Evolutionary conservation across 2,797 vertebrate species (phyloP).

Genomic region (Heliangelus exortis): DNA sequence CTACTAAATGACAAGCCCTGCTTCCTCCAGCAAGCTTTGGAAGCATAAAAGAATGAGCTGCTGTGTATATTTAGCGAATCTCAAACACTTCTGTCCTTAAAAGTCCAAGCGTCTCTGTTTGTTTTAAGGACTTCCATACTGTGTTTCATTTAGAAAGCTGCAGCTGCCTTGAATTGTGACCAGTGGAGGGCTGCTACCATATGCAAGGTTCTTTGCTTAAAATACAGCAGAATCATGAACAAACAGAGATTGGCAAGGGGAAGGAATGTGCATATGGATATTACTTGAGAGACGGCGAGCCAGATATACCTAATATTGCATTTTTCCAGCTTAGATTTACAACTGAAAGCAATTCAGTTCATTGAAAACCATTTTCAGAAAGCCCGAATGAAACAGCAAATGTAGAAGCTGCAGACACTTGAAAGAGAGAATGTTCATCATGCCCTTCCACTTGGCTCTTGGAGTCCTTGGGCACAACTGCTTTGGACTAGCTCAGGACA

Average conservation of each 20-base stretch:
- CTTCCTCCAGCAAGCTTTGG: conserved; percentile 24
- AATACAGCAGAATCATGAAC: not conserved
- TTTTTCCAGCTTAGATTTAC: conserved; percentile 19
- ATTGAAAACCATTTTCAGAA: conserved; percentile 17
- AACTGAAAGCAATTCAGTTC: not conserved
- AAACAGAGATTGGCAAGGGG: conserved; percentile 3
- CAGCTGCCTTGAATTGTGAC: conserved; percentile 42
- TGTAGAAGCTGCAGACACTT: not conserved
- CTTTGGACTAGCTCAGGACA: not conserved
- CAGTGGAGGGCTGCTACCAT: conserved; percentile 1
- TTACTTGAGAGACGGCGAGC: not conserved
- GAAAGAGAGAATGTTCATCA: not conserved
- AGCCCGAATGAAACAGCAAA: not conserved
- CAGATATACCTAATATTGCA: not conserved
- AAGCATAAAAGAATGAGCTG: conserved; percentile 32
- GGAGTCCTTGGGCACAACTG: not conserved
- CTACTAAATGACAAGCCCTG: conserved; percentile 43
- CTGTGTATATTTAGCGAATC: conserved; percentile 26
- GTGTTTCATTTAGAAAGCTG: conserved; percentile 15
- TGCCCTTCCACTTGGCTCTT: not conserved
- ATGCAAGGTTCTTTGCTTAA: conserved; percentile 2
- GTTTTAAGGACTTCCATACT: conserved; percentile 28
- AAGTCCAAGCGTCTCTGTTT: not conserved
- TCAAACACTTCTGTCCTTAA: not conserved
- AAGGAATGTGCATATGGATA: conserved; percentile 9